Evolutionary conservation across 2,888 invertebrate genomes (phyloP).

Genomic region (Nasonia oneida): DNA sequence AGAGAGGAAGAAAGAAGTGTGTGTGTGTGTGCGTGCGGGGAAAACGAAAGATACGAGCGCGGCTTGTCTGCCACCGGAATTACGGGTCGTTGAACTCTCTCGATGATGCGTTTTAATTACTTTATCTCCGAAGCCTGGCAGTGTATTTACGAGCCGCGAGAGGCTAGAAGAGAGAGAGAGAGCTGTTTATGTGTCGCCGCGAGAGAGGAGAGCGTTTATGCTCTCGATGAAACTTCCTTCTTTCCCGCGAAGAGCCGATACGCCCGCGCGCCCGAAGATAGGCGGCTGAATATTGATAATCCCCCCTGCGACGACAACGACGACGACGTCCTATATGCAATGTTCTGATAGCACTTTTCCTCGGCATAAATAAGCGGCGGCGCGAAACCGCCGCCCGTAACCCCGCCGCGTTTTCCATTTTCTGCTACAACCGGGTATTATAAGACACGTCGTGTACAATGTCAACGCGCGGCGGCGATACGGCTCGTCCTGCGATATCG

Average conservation of each 20-base stretch:
- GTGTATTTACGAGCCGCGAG: constrained; percentile 34
- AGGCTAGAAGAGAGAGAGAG: neutral
- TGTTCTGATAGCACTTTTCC: constrained; percentile 61
- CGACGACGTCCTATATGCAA: constrained; percentile 47
- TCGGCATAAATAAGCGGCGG: constrained; percentile 59
- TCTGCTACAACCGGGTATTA: constrained; percentile 55
- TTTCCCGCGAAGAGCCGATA: constrained; percentile 59
- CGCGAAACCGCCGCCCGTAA: constrained; percentile 39
- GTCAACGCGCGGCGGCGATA: constrained; percentile 22
- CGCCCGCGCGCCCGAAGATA: constrained; percentile 53
- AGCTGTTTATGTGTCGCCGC: constrained; percentile 57
- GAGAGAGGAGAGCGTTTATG: constrained; percentile 55
- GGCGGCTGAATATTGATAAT: constrained; percentile 64
- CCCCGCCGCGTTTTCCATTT: constrained; percentile 59
- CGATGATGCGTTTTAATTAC: neutral
- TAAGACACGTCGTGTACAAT: constrained; percentile 60
- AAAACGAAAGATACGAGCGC: constrained; percentile 25
- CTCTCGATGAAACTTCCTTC: constrained; percentile 63
- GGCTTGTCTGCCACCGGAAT: constrained; percentile 41
- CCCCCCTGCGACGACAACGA: constrained; percentile 42
- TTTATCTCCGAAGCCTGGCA: constrained; percentile 10
- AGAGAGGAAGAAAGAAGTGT: constrained; percentile 52
- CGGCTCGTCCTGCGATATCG: neutral
- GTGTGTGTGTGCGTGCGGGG: neutral
- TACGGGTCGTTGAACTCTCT: constrained; percentile 56